Base-by-base conservation (phyloP, 2,888 invertebrate genomes). In the Drosophila testacea region DNA sequence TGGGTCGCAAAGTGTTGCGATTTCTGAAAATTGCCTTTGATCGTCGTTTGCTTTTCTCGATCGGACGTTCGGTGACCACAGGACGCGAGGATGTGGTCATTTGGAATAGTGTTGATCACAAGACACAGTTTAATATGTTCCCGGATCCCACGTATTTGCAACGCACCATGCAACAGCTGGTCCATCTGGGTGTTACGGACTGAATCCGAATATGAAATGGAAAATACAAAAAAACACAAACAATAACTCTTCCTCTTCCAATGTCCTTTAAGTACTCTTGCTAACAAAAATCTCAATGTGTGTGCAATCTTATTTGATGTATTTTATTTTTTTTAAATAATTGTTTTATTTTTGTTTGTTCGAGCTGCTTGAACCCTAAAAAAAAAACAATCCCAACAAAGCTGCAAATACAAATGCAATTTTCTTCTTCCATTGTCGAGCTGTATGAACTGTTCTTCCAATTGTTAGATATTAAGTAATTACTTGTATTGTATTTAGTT, bases 41-140 rank as follows among this genome's bases (percentile, higher is more conserved):
- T 90, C 94, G 97, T 13, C 95, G 97, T 68, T 92, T 96, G 77
- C 95, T 97, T 81, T 98, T 98, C 93, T 96, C 96, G 0, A 96
- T 98, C 77, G 96, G 96, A 61, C 94, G 96, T 47, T 98, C 98
- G 1, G 95, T 95, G 66, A 98, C 98, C 0, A 98, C 98, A 0
- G 98, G 98, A 0, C 95, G 96, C 81, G 96, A 97, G 91, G 96
- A 98, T 93, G 97, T 97, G 69, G 96, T 98, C 61, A 95, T 97
- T 48, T 98, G 98, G 98, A 97, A 97, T 91, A 96, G 95, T 89
- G 96, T 97, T 70, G 97, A 97, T 88, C 97, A 97, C 91, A 97
- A 97, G 92, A 97, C 97, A 66, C 95, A 96, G 92, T 93, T 95
- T 30, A 95, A 95, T 61, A 95, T 96, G 78, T 96, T 96, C 92